Percentiles rank a stretch among this genome's conserved stretches.
phyloP scores from a whole-genome alignment of 2,888 invertebrate species.

The Drosophila ustulata region DNA sequence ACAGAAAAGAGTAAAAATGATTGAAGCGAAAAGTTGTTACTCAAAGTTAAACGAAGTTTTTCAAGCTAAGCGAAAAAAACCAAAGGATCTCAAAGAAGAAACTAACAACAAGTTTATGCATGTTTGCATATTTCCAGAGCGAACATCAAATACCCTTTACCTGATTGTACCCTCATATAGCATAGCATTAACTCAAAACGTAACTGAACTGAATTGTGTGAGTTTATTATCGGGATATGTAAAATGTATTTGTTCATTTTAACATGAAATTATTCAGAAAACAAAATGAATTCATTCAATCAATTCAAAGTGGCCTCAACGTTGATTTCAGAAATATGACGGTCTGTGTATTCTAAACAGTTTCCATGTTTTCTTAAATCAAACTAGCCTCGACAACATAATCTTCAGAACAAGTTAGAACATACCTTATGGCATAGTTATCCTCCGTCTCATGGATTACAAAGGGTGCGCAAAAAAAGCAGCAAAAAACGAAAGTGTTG shows the following conservation, averaged over 20 bases:
- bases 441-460: constrained; percentile 5
- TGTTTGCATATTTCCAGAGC: constrained; percentile 6
- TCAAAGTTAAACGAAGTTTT: constrained; percentile 62
- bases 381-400: neutral
- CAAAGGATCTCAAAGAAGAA: constrained; percentile 16
- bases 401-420: neutral
- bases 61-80: constrained; percentile 16
- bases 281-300: neutral
- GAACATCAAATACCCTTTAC: constrained; percentile 24
- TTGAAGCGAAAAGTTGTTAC: constrained; percentile 58
- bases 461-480: constrained; percentile 13
- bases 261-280: too few relatives aligned
- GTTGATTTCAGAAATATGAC: too few relatives aligned
- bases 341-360: neutral
- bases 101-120: constrained; percentile 13
- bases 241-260: too few relatives aligned
- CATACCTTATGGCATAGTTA: constrained; percentile 20
- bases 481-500: constrained; percentile 52
- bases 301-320: neutral
- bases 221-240: too few relatives aligned
- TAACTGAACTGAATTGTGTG: neutral
- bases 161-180: neutral
- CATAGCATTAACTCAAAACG: neutral
- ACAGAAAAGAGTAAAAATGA: constrained; percentile 51
- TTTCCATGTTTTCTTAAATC: neutral